A percentile compares a stretch with the other conserved stretches of the same genome.
phyloP scores from a whole-genome alignment of 1,140 invertebrate species.

The Drosophila nigrodunni region DNA sequence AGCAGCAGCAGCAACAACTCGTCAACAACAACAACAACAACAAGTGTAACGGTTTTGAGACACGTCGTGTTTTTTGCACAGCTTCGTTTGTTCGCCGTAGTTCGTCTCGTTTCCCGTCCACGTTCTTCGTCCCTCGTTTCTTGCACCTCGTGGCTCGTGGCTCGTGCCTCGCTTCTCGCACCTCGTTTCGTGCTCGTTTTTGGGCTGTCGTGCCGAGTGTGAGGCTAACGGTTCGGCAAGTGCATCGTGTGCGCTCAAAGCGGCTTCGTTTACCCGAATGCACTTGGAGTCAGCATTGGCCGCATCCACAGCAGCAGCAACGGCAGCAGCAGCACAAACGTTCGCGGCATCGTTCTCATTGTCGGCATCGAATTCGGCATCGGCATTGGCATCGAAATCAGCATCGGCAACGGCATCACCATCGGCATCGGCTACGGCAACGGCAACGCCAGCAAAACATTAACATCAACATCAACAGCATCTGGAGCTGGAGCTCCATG shows the following conservation, averaged over 20 bases:
- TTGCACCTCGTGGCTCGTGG: constrained; percentile 19
- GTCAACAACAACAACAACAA: constrained; percentile 25
- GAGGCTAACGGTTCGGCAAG: constrained; percentile 7
- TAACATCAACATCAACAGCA: constrained; percentile 27
- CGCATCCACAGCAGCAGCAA: constrained; percentile 45
- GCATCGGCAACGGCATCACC: constrained; percentile 30
- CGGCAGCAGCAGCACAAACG: constrained; percentile 31
- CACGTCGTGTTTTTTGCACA: constrained; percentile 26
- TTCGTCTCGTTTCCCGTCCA: constrained; percentile 22
- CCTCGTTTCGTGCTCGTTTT: constrained; percentile 14
- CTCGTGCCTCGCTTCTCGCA: neutral
- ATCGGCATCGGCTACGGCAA: neutral
- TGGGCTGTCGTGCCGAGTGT: constrained; percentile 18
- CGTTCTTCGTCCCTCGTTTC: constrained; percentile 3
- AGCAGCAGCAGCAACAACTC: constrained; percentile 28
- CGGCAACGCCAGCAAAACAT: constrained; percentile 12
- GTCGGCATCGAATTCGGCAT: constrained; percentile 12
- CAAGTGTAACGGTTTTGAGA: constrained; percentile 16
- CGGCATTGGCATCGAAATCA: constrained; percentile 14
- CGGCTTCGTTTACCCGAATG: constrained; percentile 47
- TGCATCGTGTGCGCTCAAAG: constrained; percentile 66
- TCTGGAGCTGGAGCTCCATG: constrained; percentile 60
- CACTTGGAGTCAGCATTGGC: constrained; percentile 38
- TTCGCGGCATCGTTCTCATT: too few relatives aligned
- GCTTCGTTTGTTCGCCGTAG: constrained; percentile 26